Conservation (phyloP, 2,113 vertebrate genomes). For the Corapipo altera region DNA sequence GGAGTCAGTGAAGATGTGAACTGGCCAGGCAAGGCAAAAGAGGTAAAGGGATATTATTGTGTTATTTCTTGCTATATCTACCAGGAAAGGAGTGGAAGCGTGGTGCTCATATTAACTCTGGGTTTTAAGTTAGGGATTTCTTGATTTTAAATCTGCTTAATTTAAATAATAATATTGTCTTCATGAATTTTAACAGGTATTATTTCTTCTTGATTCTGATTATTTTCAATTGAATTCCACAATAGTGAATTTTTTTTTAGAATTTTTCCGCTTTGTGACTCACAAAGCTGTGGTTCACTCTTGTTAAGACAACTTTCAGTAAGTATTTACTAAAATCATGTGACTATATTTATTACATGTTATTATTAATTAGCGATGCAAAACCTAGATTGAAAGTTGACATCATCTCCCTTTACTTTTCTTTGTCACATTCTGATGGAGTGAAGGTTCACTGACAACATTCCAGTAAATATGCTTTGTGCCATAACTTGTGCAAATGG, state of each 20-base stretch:
- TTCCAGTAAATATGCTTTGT: neutral
- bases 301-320: neutral
- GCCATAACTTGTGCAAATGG: neutral
- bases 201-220: neutral
- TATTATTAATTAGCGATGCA: neutral
- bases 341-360: neutral
- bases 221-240: neutral
- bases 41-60: neutral
- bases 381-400: neutral
- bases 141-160: neutral
- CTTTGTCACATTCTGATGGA: neutral
- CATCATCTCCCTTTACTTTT: neutral
- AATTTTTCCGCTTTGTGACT: neutral
- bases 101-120: accelerated
- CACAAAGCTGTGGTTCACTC: neutral
- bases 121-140: neutral
- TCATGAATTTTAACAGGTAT: neutral
- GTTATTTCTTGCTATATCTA: neutral
- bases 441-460: neutral
- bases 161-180: neutral
- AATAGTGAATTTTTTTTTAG: neutral
- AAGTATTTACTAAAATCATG: neutral
- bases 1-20: neutral
- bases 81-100: neutral
- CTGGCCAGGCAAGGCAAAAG: neutral